Evolutionary conservation across 2,113 vertebrate genomes (phyloP), one percentile per base, ranked within the genome.

Genomic region (Macroglossus sobrinus): DNA sequence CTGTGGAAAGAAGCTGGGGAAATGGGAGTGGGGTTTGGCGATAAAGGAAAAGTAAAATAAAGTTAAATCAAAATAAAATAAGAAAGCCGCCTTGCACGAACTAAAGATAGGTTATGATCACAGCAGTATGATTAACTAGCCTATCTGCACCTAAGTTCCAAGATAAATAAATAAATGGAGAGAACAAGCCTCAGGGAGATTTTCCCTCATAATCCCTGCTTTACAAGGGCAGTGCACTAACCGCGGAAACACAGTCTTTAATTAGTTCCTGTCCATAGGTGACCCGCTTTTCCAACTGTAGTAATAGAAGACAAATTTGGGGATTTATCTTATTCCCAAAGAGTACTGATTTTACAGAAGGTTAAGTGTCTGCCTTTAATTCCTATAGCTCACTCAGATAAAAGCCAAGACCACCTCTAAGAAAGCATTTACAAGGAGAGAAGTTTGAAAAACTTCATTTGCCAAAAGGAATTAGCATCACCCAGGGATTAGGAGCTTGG

Each of bases 351-450:
- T 69, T 96, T 71, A 88, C 47, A 81, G 66, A 90, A 96, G 95
- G 93, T 96, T 79, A 93, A 94, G 24, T 78, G 61, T 87, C 84
- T 43, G 18, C 76, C 53, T 84, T 94, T 57, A 10, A 57, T 93
- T 72, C 53, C 72, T 26, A 9, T 24, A 95, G 72, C 57, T 24
- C 45, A 22, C 53, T 94, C 61, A 87, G 55, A 96, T 91, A 72
- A 97, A 97, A 95, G 45, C 68, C 68, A 88, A 95, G 96, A 97
- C 97, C 96, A 97, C 95, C 97, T 84, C 66, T 89, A 59, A 64
- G 87, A 95, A 93, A 82, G 68, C 72, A 81, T 64, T 82, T 94
- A 91, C 45, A 45, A 84, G 30, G 82, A 93, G 43, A 94, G 40
- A 85, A 94, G 78, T 88, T 79, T 91, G 76, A 94, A 94, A 91